Percentiles rank a stretch among this genome's conserved stretches.
phyloP scores from a whole-genome alignment of 2,888 invertebrate genomes.

The Entomobrya proxima region DNA sequence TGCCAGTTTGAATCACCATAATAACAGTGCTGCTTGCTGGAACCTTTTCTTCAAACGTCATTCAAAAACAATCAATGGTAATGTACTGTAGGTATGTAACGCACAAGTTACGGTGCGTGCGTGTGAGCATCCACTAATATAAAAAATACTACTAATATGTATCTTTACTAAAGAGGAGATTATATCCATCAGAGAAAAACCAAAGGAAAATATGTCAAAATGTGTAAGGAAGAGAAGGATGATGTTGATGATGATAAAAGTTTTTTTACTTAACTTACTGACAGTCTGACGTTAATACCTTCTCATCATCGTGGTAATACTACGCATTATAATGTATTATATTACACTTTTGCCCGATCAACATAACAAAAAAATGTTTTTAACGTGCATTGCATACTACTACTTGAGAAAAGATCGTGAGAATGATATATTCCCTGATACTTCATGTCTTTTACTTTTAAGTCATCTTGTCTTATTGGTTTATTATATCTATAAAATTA shows the following conservation, averaged over 20 bases:
- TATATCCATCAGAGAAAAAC: background rate
- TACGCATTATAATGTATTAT: background rate
- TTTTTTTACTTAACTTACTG: constrained; percentile 59
- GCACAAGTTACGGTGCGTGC: no score
- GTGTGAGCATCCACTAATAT: no score
- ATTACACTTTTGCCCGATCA: constrained; percentile 44
- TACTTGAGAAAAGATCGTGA: constrained; percentile 27
- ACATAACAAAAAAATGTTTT: background rate
- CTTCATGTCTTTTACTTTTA: constrained; percentile 8
- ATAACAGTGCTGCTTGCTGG: background rate
- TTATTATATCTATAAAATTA: background rate
- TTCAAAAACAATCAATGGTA: constrained; percentile 13
- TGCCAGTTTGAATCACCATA: background rate
- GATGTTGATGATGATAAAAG: constrained; percentile 55
- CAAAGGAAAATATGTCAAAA: constrained; percentile 47
- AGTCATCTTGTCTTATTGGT: constrained; percentile 13
- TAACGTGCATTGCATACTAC: background rate
- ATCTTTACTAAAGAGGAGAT: background rate
- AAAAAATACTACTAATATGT: no score
- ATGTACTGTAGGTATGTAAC: background rate
- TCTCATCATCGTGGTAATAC: constrained; percentile 19
- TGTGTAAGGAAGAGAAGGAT: constrained; percentile 7
- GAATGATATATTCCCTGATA: constrained; percentile 21
- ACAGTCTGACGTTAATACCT: constrained; percentile 70
- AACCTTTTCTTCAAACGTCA: background rate